Base-by-base conservation (phyloP, 2,113 vertebrate species). In the Catharus minimus region DNA sequence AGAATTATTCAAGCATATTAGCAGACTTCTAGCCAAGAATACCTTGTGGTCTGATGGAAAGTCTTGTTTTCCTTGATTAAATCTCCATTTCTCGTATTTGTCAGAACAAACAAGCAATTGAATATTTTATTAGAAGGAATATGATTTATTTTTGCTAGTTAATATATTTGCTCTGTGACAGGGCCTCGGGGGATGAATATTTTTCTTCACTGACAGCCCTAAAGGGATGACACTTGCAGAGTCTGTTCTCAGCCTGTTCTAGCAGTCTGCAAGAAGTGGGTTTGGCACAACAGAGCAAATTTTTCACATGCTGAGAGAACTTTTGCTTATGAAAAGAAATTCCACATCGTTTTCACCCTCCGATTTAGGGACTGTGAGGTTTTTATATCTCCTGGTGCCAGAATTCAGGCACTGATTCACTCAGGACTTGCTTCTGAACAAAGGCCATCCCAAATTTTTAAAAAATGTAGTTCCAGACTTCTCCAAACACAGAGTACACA, bases 51-150 rank as follows among this genome's bases (percentile, higher is more conserved):
- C 89, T 92, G 81, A 73, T 89, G 50, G 24, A 27, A 90, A 90
- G 47, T 68, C 81, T 80, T 90, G 71, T 92, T 94, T 94, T 91
- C 84, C 75, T 92, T 90, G 67, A 91, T 92, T 93, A 93, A 94
- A 91, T 55, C 47, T 88, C 68, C 58, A 80, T 92, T 90, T 86
- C 81, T 60, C 46, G 1, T 43, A 46, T 82, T 89, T 72, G 55
- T 68, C 72, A 58, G 82, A 77, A 91, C 64, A 96, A 91, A 86
- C 41, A 90, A 91, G 92, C 60, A 81, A 74, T 27, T 77, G 65
- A 91, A 81, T 95, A 93, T 81, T 95, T 80, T 81, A 86, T 91
- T 90, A 74, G 92, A 67, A 71, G 78, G 65, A 74, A 60, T 72
- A 75, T 38, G 6, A 64, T 90, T 77, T 94, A 15, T 39, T 86